These are phyloP conservation scores for Paradoxurus hermaphroditus DNA, from an alignment of 2,113 vertebrate genomes.

Conservation along the genomic window DNA sequence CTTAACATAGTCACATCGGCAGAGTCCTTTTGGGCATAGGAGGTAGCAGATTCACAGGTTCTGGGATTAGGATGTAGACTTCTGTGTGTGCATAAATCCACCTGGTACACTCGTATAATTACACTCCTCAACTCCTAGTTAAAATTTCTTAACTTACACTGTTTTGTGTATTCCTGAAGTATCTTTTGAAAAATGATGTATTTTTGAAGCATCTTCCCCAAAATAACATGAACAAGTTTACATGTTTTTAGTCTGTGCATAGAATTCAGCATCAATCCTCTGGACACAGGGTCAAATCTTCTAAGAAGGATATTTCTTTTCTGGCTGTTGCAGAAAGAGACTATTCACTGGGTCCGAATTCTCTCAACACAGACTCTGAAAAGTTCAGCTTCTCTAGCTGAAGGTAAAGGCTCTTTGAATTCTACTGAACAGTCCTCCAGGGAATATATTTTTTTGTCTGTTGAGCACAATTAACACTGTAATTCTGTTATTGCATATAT, in stretches of 20 bases:
- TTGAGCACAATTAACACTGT: slow-evolving; percentile 26
- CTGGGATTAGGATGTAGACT: background rate
- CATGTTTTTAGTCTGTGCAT: background rate
- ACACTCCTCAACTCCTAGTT: background rate
- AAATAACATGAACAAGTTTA: background rate
- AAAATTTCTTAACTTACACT: background rate
- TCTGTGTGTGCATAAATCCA: background rate
- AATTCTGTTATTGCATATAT: background rate
- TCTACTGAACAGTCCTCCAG: background rate
- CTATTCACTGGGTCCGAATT: background rate
- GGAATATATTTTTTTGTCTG: background rate
- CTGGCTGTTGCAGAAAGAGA: background rate
- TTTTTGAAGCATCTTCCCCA: background rate
- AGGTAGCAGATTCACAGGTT: background rate
- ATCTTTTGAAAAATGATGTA: background rate
- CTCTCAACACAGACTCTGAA: background rate
- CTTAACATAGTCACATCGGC: background rate
- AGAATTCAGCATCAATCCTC: background rate
- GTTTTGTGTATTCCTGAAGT: background rate
- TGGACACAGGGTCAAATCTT: background rate
- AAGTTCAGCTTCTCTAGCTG: background rate
- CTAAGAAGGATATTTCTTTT: background rate
- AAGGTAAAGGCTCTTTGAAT: background rate
- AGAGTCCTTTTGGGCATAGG: background rate
- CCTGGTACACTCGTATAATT: background rate